A percentile compares a stretch with the other conserved stretches of the same genome.
These are phyloP conservation scores for Xanthia togata DNA, from an alignment of 2,888 invertebrate genomes.

Conservation along the genomic window DNA sequence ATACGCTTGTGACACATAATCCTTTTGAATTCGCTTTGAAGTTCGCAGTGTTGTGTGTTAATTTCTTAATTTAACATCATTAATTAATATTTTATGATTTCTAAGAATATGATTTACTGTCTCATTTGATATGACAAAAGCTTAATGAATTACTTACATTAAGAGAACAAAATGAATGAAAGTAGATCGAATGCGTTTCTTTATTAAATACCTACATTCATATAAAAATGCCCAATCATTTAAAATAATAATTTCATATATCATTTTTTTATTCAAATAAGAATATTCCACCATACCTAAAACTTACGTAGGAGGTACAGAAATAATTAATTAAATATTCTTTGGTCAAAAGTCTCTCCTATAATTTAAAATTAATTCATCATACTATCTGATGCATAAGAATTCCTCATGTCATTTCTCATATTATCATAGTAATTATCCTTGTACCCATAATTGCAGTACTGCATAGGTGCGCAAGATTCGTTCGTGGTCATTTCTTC, in stretches of 20 bases:
- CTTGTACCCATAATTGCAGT: slow-evolving; percentile 84
- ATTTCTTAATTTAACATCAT: slow-evolving; percentile 44
- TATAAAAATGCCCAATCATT: slow-evolving; percentile 14
- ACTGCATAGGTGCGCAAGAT: slow-evolving; percentile 77
- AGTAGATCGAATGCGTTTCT: slow-evolving; percentile 4
- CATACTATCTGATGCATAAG: slow-evolving; percentile 80
- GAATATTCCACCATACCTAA: neutral
- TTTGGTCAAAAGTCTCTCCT: slow-evolving; percentile 26
- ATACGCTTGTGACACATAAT: slow-evolving; percentile 57
- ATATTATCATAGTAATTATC: slow-evolving; percentile 84
- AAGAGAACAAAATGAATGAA: no score
- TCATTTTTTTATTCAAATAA: no score
- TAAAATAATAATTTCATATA: no score
- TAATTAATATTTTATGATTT: slow-evolving; percentile 46
- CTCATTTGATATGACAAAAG: slow-evolving; percentile 31
- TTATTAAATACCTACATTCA: slow-evolving; percentile 34
- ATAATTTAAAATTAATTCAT: slow-evolving; percentile 69
- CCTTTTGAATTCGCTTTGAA: slow-evolving; percentile 60
- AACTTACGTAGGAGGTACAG: neutral
- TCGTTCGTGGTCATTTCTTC: slow-evolving; percentile 79
- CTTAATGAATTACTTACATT: no score
- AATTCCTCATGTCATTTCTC: slow-evolving; percentile 81
- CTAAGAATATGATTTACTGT: slow-evolving; percentile 39
- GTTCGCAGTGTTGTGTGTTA: slow-evolving; percentile 47
- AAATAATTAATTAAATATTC: slow-evolving; percentile 17